Evolutionary conservation across 1,140 invertebrate genomes (phyloP).

Genomic region (Delia radicum): DNA sequence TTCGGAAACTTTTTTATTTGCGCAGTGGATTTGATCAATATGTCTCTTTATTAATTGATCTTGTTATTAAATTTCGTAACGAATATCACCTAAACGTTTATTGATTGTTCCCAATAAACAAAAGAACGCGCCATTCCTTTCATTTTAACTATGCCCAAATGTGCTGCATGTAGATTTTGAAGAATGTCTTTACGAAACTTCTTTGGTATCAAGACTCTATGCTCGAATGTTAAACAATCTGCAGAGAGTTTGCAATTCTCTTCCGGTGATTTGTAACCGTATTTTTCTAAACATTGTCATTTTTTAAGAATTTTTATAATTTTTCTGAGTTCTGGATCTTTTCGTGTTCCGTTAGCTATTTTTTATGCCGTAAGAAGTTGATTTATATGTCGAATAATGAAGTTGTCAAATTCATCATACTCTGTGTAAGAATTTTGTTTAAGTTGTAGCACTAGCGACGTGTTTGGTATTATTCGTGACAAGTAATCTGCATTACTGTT

Average conservation of each 20-base stretch:
- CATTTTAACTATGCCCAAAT: conserved; percentile 53
- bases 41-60: too few relatives aligned
- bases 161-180: conserved; percentile 49
- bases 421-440: not conserved
- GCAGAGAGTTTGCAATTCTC: not conserved
- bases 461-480: conserved; percentile 27
- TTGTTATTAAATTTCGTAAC: too few relatives aligned
- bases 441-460: not conserved
- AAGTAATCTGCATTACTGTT: conserved; percentile 39
- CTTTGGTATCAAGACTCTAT: conserved; percentile 1
- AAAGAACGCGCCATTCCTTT: conserved; percentile 53
- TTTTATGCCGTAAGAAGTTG: conserved; percentile 2
- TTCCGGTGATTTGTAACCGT: conserved; percentile 1
- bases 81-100: too few relatives aligned
- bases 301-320: not conserved
- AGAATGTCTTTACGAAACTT: conserved; percentile 36
- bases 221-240: not conserved
- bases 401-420: conserved; percentile 9
- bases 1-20: too few relatives aligned
- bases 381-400: conserved; percentile 18
- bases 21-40: too few relatives aligned
- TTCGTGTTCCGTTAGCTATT: not conserved
- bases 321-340: not conserved
- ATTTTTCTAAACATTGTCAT: not conserved
- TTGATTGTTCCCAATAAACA: conserved; percentile 54